These are phyloP conservation scores for Spheniscus humboldti DNA, from an alignment of 2,797 vertebrate genomes.

Conservation along the genomic window DNA sequence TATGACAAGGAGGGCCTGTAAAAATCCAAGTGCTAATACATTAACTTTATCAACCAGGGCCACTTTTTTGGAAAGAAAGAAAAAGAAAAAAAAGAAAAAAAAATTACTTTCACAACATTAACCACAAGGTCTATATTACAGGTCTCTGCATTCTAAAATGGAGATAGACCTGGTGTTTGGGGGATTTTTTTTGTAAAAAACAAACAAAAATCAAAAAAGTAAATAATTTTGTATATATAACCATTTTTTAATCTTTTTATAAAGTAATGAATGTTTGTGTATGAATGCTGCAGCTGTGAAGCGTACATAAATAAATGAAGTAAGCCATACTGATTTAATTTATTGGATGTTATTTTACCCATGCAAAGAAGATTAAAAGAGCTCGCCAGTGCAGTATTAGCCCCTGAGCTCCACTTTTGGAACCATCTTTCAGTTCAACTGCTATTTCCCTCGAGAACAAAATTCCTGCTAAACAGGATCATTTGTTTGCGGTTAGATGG, in stretches of 20 bases:
- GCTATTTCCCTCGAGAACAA: conserved; percentile 42
- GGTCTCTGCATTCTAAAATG: conserved; percentile 74
- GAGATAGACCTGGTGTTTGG: conserved; percentile 60
- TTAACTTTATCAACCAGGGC: conserved; percentile 74
- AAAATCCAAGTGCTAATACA: conserved; percentile 77
- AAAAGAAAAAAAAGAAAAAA: background rate
- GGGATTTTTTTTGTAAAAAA: conserved; percentile 73
- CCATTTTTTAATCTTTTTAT: conserved; percentile 85
- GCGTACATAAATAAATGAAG: conserved; percentile 82
- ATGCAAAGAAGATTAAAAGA: conserved; percentile 76
- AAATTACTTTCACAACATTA: conserved; percentile 69
- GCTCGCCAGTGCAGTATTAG: conserved; percentile 70
- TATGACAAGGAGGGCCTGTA: conserved; percentile 63
- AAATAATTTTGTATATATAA: conserved; percentile 86
- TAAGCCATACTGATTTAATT: conserved; percentile 87
- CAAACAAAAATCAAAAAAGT: conserved; percentile 70
- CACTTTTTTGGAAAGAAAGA: conserved; percentile 54
- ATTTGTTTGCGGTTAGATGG: conserved; percentile 47
- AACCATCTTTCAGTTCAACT: conserved; percentile 55
- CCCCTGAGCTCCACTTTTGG: conserved; percentile 66
- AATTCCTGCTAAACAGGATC: conserved; percentile 43
- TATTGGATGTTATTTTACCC: conserved; percentile 89
- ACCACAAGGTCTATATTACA: conserved; percentile 69
- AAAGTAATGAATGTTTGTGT: conserved; percentile 84
- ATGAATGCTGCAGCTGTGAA: conserved; percentile 82